A percentile compares a stretch with the other conserved stretches of the same genome.
phyloP scores from a whole-genome alignment of 1,140 invertebrate genomes.

The Drosophila bocqueti region DNA sequence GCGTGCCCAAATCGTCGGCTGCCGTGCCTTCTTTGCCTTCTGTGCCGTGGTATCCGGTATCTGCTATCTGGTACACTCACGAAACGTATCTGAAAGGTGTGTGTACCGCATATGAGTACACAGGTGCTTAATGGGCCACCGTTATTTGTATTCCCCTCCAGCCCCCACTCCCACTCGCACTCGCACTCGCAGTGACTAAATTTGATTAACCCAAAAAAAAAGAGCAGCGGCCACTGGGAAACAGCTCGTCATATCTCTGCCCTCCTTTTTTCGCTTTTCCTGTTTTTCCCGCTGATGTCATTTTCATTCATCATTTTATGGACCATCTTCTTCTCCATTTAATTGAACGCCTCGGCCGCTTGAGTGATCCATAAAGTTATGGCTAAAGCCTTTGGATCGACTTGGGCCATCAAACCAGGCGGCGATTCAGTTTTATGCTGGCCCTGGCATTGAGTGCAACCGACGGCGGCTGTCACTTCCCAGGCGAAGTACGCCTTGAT shows the following conservation, averaged over 20 bases:
- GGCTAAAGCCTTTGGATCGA: constrained; percentile 39
- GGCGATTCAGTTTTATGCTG: constrained; percentile 31
- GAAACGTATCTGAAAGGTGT: constrained; percentile 45
- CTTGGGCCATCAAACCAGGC: constrained; percentile 38
- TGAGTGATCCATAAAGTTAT: constrained; percentile 53
- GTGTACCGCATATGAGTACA: constrained; percentile 26
- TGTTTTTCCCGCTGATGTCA: constrained; percentile 41
- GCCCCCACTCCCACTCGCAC: neutral
- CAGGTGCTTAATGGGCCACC: constrained; percentile 56
- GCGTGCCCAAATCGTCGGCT: constrained; percentile 41
- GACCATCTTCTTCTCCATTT: constrained; percentile 27
- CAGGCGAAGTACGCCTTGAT: constrained; percentile 5
- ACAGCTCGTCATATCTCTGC: constrained; percentile 28
- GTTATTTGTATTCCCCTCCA: constrained; percentile 18
- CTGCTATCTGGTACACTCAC: constrained; percentile 50
- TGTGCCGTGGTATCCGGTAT: constrained; percentile 14
- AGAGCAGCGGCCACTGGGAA: constrained; percentile 24
- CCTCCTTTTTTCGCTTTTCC: constrained; percentile 18
- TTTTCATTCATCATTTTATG: constrained; percentile 76
- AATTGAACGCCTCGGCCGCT: constrained; percentile 40
- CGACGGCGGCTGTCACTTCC: neutral
- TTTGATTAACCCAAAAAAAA: constrained; percentile 76
- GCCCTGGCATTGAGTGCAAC: constrained; percentile 31
- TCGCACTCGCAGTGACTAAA: constrained; percentile 42
- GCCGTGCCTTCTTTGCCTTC: constrained; percentile 37